These are phyloP conservation scores for Montipora capitata DNA, from an alignment of 92 coral and sea anemone genomes.

Conservation along the genomic window DNA sequence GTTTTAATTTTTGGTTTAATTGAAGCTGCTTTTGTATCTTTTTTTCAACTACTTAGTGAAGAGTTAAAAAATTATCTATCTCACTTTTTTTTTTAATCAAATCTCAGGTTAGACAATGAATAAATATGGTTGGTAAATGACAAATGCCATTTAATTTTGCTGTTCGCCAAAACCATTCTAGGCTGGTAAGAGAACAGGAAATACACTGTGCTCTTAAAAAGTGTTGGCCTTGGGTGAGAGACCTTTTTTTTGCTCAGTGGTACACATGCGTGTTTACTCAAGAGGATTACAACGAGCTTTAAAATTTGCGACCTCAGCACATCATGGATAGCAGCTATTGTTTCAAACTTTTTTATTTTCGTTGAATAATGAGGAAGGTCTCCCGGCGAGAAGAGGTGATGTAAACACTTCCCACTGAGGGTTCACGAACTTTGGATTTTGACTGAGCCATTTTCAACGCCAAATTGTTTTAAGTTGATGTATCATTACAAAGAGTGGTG, in stretches of 20 bases:
- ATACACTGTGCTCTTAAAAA: background rate
- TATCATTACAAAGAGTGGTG: too few relatives aligned
- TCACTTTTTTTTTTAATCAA: background rate
- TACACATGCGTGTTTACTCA: too few relatives aligned
- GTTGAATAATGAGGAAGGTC: too few relatives aligned
- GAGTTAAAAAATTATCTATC: background rate
- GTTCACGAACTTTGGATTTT: too few relatives aligned
- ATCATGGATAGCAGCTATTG: too few relatives aligned
- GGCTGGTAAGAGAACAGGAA: background rate
- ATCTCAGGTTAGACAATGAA: background rate
- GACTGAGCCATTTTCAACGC: too few relatives aligned
- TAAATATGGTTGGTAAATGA: background rate
- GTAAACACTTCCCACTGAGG: too few relatives aligned
- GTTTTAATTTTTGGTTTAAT: slow-evolving; percentile 10
- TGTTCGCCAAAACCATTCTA: background rate
- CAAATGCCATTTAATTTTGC: background rate
- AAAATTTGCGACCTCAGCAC: too few relatives aligned
- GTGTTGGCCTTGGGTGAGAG: background rate
- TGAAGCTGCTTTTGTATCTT: background rate
- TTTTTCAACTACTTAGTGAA: background rate
- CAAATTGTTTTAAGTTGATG: too few relatives aligned
- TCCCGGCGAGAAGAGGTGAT: too few relatives aligned
- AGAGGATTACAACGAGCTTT: too few relatives aligned
- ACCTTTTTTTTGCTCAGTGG: background rate
- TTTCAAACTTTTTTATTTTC: too few relatives aligned